Evolutionary conservation across 2,113 vertebrate species (phyloP).

Genomic region (Heptranchias perlo): DNA sequence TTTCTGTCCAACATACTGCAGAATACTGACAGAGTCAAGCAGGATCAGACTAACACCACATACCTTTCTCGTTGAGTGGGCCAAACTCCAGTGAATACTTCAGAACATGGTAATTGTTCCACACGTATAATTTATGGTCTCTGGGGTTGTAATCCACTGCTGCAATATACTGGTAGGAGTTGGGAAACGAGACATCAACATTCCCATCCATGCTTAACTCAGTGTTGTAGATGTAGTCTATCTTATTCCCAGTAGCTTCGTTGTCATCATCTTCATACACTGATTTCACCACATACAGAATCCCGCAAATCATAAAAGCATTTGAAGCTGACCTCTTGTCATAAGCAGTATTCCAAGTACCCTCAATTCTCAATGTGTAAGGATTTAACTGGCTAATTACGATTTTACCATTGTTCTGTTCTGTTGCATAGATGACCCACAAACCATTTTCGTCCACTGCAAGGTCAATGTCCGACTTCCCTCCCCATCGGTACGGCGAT

Average conservation of each 20-base stretch:
- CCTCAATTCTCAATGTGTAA: slow-evolving; percentile 88
- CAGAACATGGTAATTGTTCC: slow-evolving; percentile 98
- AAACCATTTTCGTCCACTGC: slow-evolving; percentile 96
- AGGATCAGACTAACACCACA: slow-evolving; percentile 38
- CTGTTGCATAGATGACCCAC: slow-evolving; percentile 98
- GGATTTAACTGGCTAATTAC: slow-evolving; percentile 96
- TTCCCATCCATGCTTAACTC: slow-evolving; percentile 89
- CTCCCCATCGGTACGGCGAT: slow-evolving; percentile 95
- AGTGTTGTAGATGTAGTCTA: slow-evolving; percentile 97
- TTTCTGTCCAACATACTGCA: neutral
- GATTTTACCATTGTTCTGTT: slow-evolving; percentile 94
- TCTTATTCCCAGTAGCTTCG: slow-evolving; percentile 95
- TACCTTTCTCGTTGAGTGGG: slow-evolving; percentile 84
- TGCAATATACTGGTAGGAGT: slow-evolving; percentile 97
- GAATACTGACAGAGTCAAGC: neutral
- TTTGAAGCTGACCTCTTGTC: slow-evolving; percentile 97
- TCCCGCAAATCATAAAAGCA: slow-evolving; percentile 98
- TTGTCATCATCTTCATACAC: slow-evolving; percentile 98
- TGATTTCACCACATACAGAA: slow-evolving; percentile 91
- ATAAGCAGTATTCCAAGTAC: slow-evolving; percentile 95
- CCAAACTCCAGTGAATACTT: slow-evolving; percentile 97
- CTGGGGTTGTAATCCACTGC: slow-evolving; percentile 99
- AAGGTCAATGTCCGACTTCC: slow-evolving; percentile 94
- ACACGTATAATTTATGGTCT: slow-evolving; percentile 94
- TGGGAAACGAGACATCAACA: slow-evolving; percentile 92